Evolutionary conservation across 2,113 vertebrate species (phyloP).

Genomic region (Chauna torquata): DNA sequence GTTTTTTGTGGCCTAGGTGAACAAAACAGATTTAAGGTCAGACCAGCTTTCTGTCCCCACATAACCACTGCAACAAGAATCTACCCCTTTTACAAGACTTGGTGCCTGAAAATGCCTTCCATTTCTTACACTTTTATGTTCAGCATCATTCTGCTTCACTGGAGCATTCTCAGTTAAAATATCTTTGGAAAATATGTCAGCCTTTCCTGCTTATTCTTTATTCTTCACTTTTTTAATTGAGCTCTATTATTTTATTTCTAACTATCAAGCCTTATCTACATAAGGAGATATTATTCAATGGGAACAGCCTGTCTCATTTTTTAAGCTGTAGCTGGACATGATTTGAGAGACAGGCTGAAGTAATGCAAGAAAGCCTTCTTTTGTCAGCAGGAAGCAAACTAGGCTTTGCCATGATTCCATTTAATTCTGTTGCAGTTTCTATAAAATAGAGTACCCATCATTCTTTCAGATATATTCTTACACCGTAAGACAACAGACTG

Average conservation of each 20-base stretch:
- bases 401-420: not conserved
- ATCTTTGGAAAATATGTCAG: not conserved
- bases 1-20: not conserved
- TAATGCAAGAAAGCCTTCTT: not conserved
- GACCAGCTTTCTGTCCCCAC: not conserved
- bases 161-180: not conserved
- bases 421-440: not conserved
- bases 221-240: not conserved
- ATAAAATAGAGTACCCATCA: not conserved
- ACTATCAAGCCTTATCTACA: rapidly evolving
- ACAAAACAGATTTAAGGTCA: not conserved
- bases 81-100: not conserved
- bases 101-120: not conserved
- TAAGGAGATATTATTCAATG: not conserved
- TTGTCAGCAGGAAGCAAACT: not conserved
- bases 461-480: not conserved
- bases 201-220: not conserved
- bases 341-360: not conserved
- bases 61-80: not conserved
- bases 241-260: not conserved
- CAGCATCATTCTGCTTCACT: not conserved
- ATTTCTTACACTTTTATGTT: not conserved
- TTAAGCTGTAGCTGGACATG: not conserved
- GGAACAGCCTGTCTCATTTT: not conserved
- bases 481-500: not conserved